Evolutionary conservation across 2,888 invertebrate species (phyloP).

Genomic region (Mesodorylaimus sp.): DNA sequence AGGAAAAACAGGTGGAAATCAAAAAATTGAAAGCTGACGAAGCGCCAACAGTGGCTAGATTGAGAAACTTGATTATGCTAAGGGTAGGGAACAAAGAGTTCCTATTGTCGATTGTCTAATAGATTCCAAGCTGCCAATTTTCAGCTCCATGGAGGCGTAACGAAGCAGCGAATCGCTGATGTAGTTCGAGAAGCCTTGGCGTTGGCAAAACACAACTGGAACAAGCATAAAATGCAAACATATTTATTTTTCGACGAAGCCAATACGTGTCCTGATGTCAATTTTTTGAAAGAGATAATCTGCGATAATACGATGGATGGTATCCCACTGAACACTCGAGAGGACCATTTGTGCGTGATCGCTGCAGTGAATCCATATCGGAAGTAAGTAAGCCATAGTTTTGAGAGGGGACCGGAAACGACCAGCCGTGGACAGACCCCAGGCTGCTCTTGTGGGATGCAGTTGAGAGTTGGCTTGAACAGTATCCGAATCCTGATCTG

Average conservation of each 20-base stretch:
- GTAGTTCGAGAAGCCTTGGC: neutral
- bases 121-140: no score
- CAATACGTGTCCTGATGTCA: neutral
- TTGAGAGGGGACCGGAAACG: no score
- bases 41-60: no score
- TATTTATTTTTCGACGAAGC: neutral
- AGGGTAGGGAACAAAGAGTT: no score
- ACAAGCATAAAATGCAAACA: neutral
- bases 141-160: neutral
- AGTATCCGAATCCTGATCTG: no score
- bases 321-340: neutral
- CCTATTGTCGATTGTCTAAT: no score
- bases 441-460: no score
- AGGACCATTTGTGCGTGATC: neutral
- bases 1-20: no score
- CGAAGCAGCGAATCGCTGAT: neutral
- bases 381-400: neutral
- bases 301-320: neutral
- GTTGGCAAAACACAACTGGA: neutral
- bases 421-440: no score
- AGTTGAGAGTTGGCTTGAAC: no score
- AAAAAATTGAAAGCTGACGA: no score
- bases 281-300: neutral
- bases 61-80: no score
- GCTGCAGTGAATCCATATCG: neutral